phyloP scores from a whole-genome alignment of 1,140 invertebrate genomes.

The Diprion similis region DNA sequence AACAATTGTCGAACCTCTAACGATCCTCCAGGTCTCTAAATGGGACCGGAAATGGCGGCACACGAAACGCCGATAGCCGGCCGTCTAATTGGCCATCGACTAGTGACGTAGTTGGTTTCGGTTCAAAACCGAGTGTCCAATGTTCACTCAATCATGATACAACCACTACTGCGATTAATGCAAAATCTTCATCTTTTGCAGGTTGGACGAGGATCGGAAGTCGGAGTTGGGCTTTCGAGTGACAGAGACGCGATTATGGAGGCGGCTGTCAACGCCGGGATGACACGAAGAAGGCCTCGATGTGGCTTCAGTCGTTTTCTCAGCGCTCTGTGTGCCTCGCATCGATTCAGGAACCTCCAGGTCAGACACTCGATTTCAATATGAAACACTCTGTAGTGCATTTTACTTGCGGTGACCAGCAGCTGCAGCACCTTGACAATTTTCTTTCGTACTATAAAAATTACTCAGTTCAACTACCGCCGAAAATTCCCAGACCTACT shows the following conservation, averaged over 20 bases:
- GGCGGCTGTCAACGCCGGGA: constrained; percentile 25
- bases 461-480: too few species aligned
- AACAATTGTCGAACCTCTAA: too few species aligned
- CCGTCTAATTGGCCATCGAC: constrained; percentile 13
- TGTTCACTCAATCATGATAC: too few species aligned
- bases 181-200: constrained; percentile 21
- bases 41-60: too few species aligned
- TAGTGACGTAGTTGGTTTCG: constrained; percentile 20
- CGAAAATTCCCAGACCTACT: too few species aligned
- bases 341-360: constrained; percentile 75
- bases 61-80: not conserved
- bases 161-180: too few species aligned
- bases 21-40: too few species aligned
- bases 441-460: too few species aligned
- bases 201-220: constrained; percentile 47
- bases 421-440: too few species aligned
- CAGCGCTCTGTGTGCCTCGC: constrained; percentile 62
- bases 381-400: not conserved
- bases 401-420: constrained; percentile 4
- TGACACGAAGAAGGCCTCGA: constrained; percentile 37
- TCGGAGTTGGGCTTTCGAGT: constrained; percentile 35
- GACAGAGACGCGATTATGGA: constrained; percentile 40
- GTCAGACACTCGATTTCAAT: constrained; percentile 48
- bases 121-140: not conserved
- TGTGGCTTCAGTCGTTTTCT: constrained; percentile 52